Evolutionary conservation across 2,797 vertebrate genomes (phyloP).

Genomic region (Acestrorhynchus altus): DNA sequence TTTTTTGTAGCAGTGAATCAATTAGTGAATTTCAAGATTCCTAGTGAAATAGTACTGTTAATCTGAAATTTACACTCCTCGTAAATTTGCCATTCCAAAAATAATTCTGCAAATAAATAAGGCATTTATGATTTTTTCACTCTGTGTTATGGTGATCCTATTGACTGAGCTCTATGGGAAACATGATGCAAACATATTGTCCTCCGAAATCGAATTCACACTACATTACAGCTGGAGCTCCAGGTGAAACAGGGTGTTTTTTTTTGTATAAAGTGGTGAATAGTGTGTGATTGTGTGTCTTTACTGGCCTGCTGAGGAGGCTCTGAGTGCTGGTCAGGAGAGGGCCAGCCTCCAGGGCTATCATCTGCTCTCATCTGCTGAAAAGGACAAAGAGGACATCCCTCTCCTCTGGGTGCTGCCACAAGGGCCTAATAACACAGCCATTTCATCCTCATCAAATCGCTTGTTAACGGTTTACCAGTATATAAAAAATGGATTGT

Average conservation of each 20-base stretch:
- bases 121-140: no score
- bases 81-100: no score
- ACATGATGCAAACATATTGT: no score
- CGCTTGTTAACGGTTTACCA: slow-evolving; percentile 20
- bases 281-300: neutral
- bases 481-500: slow-evolving; percentile 22
- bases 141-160: no score
- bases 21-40: no score
- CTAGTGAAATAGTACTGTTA: no score
- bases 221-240: neutral
- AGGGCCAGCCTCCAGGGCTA: slow-evolving; percentile 10
- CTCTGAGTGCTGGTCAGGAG: slow-evolving; percentile 21
- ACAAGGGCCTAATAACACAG: slow-evolving; percentile 35
- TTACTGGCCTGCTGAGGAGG: slow-evolving; percentile 17
- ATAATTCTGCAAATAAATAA: no score
- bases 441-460: slow-evolving; percentile 22
- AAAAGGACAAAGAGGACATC: slow-evolving; percentile 39
- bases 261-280: neutral
- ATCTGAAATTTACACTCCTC: no score
- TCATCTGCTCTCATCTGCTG: slow-evolving; percentile 43
- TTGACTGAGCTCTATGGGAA: no score
- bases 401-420: slow-evolving; percentile 34
- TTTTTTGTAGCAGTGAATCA: no score
- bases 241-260: neutral
- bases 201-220: neutral